Conservation (phyloP, 2,113 vertebrate species). For the Phalacrocorax carbo region DNA sequence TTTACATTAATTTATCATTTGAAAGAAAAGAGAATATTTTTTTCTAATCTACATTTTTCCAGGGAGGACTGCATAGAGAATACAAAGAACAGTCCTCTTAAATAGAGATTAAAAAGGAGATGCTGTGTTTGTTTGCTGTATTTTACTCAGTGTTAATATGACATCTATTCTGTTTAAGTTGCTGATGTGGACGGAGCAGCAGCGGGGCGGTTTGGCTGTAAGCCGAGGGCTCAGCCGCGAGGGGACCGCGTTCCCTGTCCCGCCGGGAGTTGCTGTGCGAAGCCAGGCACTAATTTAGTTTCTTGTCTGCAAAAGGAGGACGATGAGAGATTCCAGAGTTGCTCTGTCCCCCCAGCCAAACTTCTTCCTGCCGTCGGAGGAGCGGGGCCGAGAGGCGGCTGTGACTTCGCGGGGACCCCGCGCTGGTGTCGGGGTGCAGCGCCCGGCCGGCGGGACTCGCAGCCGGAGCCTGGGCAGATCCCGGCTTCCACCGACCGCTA, state of each 20-base stretch:
- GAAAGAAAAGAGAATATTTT: neutral
- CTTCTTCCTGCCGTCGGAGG: fast-evolving
- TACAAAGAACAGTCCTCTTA: neutral
- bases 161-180: fast-evolving
- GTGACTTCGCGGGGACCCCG: fast-evolving
- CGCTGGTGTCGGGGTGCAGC: too few relatives aligned
- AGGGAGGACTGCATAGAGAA: neutral
- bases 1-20: neutral
- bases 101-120: neutral
- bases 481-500: neutral
- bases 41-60: neutral
- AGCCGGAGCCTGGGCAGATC: neutral
- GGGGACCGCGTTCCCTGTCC: fast-evolving
- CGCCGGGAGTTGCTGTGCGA: neutral
- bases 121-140: neutral
- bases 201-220: fast-evolving
- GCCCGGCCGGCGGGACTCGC: fast-evolving
- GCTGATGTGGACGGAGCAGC: neutral
- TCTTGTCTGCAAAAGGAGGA: neutral
- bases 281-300: neutral
- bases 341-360: neutral
- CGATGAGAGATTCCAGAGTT: neutral
- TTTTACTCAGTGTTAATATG: neutral
- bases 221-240: neutral
- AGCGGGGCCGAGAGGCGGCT: neutral